Conservation (phyloP, 2,797 vertebrate genomes). For the Argentina silus region DNA sequence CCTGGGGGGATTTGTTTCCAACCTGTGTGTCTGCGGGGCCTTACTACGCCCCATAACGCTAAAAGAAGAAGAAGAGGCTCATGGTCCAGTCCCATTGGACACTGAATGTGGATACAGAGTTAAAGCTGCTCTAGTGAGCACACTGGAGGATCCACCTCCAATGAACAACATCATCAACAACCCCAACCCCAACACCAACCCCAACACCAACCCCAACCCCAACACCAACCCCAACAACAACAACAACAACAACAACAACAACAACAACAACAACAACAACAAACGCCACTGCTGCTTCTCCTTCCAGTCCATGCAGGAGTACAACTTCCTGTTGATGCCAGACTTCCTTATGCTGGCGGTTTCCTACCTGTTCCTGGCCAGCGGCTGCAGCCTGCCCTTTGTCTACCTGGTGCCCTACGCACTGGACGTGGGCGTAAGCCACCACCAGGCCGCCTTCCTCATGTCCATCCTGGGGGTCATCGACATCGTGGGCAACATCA, state of each 20-base stretch:
- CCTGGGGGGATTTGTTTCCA: constrained; percentile 89
- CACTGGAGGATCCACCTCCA: background rate
- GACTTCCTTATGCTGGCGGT: constrained; percentile 85
- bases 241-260: background rate
- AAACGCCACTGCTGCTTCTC: constrained; percentile 52
- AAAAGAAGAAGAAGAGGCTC: constrained; percentile 62
- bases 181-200: no score
- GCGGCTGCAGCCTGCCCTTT: constrained; percentile 94
- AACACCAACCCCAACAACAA: background rate
- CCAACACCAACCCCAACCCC: no score
- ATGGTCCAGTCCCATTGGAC: constrained; percentile 57
- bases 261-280: constrained; percentile 5
- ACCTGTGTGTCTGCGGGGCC: constrained; percentile 93
- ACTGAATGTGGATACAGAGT: constrained; percentile 58
- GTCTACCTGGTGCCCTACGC: constrained; percentile 95
- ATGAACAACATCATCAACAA: constrained; percentile 7
- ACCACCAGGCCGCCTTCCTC: constrained; percentile 90
- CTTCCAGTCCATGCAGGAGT: constrained; percentile 81
- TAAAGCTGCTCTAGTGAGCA: constrained; percentile 13
- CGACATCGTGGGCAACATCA: constrained; percentile 92
- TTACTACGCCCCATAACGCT: constrained; percentile 86
- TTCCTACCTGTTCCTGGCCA: constrained; percentile 91
- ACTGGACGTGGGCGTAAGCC: constrained; percentile 81
- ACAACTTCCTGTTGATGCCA: constrained; percentile 85
- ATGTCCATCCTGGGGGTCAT: constrained; percentile 93